phyloP scores from a whole-genome alignment of 1,140 invertebrate genomes.

The Alviniconcha marisindica region DNA sequence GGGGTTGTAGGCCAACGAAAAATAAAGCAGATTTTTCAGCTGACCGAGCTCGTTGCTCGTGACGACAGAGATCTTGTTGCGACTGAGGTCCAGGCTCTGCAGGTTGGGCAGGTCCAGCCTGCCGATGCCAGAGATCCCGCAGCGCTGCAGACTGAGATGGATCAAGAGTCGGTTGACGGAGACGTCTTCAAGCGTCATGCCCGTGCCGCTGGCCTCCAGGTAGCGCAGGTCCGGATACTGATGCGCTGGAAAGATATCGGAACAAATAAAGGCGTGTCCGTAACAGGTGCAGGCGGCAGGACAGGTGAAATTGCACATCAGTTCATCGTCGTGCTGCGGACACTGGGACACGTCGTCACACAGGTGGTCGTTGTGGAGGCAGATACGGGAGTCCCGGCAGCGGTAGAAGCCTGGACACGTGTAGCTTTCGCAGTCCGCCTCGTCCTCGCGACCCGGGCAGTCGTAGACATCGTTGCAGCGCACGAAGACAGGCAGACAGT shows the following conservation, averaged over 20 bases:
- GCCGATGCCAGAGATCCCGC: neutral
- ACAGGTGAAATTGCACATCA: conserved; percentile 31
- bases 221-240: neutral
- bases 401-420: conserved; percentile 4
- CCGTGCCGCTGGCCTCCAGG: neutral
- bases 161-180: neutral
- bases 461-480: conserved; percentile 15
- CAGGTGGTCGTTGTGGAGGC: conserved; percentile 10
- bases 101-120: neutral
- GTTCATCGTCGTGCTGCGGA: conserved; percentile 10
- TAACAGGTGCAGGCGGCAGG: neutral
- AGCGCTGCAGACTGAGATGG: neutral
- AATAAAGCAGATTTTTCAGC: neutral
- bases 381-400: neutral
- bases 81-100: neutral
- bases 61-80: neutral
- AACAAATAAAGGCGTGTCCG: neutral
- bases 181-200: neutral
- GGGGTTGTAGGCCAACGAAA: neutral
- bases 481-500: conserved; percentile 13
- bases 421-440: neutral
- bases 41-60: neutral
- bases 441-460: neutral
- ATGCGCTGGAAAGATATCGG: neutral
- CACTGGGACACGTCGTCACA: conserved; percentile 7